phyloP scores from a whole-genome alignment of 37 sponge, comb jelly and placozoan genomes.

The Ianthella basta region DNA sequence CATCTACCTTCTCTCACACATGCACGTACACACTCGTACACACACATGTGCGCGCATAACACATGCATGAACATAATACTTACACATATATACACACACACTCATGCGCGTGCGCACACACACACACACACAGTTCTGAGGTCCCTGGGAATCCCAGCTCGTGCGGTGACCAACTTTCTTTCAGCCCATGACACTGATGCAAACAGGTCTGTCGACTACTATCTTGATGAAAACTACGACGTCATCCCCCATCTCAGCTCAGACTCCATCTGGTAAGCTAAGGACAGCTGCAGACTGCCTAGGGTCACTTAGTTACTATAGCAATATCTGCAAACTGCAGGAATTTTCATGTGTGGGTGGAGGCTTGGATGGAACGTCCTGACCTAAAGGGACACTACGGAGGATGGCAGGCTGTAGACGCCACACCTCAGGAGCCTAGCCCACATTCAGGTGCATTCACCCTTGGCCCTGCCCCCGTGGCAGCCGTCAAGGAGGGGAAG shows the following conservation, averaged over 20 bases:
- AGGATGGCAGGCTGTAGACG: conserved; percentile 85
- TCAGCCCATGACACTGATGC: conserved; percentile 78
- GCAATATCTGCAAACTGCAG: not conserved
- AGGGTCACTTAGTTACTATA: not conserved
- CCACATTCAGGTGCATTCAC: conserved; percentile 9
- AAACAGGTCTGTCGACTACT: conserved; percentile 71
- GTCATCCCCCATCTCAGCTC: conserved; percentile 49
- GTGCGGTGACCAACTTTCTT: conserved; percentile 77
- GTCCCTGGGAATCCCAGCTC: conserved; percentile 71
- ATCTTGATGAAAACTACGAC: conserved; percentile 52
- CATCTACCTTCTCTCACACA: too few species aligned
- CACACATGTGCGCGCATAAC: too few species aligned
- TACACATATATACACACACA: too few species aligned
- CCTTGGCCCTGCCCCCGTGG: conserved; percentile 73
- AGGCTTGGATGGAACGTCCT: conserved; percentile 76
- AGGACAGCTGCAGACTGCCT: not conserved
- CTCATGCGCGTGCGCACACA: too few species aligned
- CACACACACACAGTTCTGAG: conserved; percentile 59
- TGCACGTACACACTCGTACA: too few species aligned
- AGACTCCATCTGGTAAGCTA: conserved; percentile 78
- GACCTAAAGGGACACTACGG: conserved; percentile 59
- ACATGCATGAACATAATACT: too few species aligned
- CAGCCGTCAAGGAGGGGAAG: conserved; percentile 70
- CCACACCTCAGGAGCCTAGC: conserved; percentile 65
- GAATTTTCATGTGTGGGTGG: conserved; percentile 85